Conservation (phyloP, 2,888 invertebrate species). For the Hetaerina titia region DNA sequence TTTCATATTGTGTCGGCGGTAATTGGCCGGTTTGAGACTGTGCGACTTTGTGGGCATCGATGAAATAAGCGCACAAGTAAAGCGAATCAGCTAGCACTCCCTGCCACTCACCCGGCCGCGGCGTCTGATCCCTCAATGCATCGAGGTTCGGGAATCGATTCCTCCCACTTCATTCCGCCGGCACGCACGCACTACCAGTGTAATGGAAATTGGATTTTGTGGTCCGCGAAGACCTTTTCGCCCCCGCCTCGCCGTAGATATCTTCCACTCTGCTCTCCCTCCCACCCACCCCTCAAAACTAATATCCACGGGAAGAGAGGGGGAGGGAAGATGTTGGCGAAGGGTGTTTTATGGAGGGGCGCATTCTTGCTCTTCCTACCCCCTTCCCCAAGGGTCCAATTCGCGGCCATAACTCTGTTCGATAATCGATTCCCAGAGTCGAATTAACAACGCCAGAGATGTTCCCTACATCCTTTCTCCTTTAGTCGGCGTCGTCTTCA, state of each 20-base stretch:
- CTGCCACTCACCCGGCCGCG: no score
- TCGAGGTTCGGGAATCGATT: neutral
- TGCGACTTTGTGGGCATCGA: no score
- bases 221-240: neutral
- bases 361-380: neutral
- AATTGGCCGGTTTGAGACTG: no score
- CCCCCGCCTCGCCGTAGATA: neutral
- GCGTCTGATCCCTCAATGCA: neutral
- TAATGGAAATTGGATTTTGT: conserved; percentile 39
- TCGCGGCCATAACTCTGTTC: conserved; percentile 40
- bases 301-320: neutral
- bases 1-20: no score
- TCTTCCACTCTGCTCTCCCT: neutral
- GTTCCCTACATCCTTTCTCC: neutral
- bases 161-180: neutral
- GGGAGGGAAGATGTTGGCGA: neutral
- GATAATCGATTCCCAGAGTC: conserved; percentile 55
- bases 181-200: neutral
- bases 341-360: neutral
- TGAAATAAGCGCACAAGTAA: no score
- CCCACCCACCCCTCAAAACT: neutral
- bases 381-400: neutral
- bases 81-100: no score
- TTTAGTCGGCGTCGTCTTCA: neutral
- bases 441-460: conserved; percentile 49